Base-by-base conservation (phyloP, 2,888 invertebrate genomes). In the Syrphus vitripennis region DNA sequence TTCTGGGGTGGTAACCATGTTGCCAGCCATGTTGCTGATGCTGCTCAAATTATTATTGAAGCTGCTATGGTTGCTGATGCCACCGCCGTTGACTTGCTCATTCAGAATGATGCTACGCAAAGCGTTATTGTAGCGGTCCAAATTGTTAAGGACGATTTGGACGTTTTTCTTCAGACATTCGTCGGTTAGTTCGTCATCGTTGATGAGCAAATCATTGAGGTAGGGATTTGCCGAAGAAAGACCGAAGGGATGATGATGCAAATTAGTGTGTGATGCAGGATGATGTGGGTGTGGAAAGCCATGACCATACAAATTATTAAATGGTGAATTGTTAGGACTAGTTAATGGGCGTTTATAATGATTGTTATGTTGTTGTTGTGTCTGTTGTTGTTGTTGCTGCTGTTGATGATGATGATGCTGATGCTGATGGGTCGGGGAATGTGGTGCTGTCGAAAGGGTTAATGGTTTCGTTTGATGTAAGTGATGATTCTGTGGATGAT, bases 151-250 rank as follows among this genome's bases (percentile, higher is more conserved):
- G 75, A 93, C 92, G 89, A 93, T 92, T 83, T 92, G 92, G 87
- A 93, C 92, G 91, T 93, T 92, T 88, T 91, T 92, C 84, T 92
- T 92, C 61, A 93, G 90, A 83, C 91, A 91, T 89, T 92, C 92
- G 86, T 93, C 93, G 89, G 91, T 93, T 90, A 93, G 88, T 90
- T 92, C 92, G 78, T 90, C 91, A 57, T 89, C 89, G 55, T 61
- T 88, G 71, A 88, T 88, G 82, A 83, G 81, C 82, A 83, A 80
- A 83, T 87, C 87, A 80, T 80, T 83, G 76, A 87, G 80, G 59
- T 83, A 87, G 45, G 87, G 76, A 89, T 88, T 71, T 88, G 89
- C 77, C 89, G 89, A 31, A 90, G 91, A 76, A 57, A 91, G 89
- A 83, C 89, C 89, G 71, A 89, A 87, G 88, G 90, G 88, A 76